These are phyloP conservation scores for Panopea generosa DNA, from an alignment of 2,888 invertebrate species.

Conservation along the genomic window DNA sequence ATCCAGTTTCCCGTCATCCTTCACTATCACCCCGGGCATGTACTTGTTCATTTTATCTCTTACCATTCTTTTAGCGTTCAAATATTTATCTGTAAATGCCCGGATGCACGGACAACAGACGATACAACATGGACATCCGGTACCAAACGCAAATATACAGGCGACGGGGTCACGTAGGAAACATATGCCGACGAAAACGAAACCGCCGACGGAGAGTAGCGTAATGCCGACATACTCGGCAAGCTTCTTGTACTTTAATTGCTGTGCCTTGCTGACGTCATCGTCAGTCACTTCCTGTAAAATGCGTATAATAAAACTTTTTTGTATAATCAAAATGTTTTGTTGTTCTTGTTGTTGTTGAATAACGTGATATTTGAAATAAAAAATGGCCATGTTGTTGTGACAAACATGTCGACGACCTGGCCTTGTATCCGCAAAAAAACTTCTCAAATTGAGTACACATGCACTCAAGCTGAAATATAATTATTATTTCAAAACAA, in stretches of 20 bases:
- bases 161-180: constrained; percentile 71
- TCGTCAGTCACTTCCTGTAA: constrained; percentile 67
- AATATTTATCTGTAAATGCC: constrained; percentile 55
- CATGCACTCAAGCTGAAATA: too few relatives aligned
- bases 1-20: constrained; percentile 67
- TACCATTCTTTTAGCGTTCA: constrained; percentile 53
- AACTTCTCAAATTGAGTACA: too few relatives aligned
- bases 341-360: too few relatives aligned
- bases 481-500: too few relatives aligned
- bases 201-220: constrained; percentile 54
- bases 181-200: constrained; percentile 63
- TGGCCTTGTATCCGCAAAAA: too few relatives aligned
- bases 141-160: constrained; percentile 70
- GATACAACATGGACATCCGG: constrained; percentile 73
- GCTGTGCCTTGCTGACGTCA: constrained; percentile 54
- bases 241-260: constrained; percentile 38
- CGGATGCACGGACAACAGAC: constrained; percentile 66
- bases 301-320: too few relatives aligned
- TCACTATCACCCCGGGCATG: constrained; percentile 71
- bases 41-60: constrained; percentile 68
- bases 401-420: too few relatives aligned
- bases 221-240: constrained; percentile 63
- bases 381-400: too few relatives aligned
- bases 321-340: too few relatives aligned
- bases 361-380: too few relatives aligned